These are phyloP conservation scores for Pogonocherus hispidulus DNA, from an alignment of 2,888 invertebrate species.

Conservation along the genomic window DNA sequence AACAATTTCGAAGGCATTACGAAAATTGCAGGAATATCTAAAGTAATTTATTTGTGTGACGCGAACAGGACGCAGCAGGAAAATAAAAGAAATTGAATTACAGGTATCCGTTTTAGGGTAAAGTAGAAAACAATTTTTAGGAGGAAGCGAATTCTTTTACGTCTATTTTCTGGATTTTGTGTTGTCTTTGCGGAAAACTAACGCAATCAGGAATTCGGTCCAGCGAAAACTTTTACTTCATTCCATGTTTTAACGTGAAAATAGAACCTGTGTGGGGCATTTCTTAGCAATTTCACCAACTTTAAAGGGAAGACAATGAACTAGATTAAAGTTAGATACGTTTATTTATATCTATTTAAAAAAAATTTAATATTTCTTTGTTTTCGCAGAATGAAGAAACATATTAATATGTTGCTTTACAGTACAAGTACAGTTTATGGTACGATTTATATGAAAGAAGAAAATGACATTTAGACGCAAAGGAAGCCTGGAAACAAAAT, in stretches of 20 bases:
- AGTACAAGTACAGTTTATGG: too few relatives aligned
- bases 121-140: constrained; percentile 37
- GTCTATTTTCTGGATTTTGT: constrained; percentile 19
- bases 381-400: neutral
- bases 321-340: constrained; percentile 35
- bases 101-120: constrained; percentile 33
- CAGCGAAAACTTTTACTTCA: constrained; percentile 40
- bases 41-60: constrained; percentile 20
- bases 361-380: neutral
- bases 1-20: constrained; percentile 11
- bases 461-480: too few relatives aligned
- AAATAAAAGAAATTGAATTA: constrained; percentile 34
- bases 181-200: constrained; percentile 41
- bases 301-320: constrained; percentile 33
- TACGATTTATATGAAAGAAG: too few relatives aligned
- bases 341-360: constrained; percentile 14
- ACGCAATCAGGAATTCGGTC: constrained; percentile 23
- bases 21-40: constrained; percentile 9
- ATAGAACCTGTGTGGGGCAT: constrained; percentile 37
- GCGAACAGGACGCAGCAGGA: constrained; percentile 7
- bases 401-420: too few relatives aligned
- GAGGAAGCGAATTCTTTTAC: constrained; percentile 14
- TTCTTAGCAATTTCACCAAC: constrained; percentile 33
- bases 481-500: too few relatives aligned
- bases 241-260: constrained; percentile 35